phyloP scores from a whole-genome alignment of 2,888 invertebrate species.

The Melinaea marsaeus region DNA sequence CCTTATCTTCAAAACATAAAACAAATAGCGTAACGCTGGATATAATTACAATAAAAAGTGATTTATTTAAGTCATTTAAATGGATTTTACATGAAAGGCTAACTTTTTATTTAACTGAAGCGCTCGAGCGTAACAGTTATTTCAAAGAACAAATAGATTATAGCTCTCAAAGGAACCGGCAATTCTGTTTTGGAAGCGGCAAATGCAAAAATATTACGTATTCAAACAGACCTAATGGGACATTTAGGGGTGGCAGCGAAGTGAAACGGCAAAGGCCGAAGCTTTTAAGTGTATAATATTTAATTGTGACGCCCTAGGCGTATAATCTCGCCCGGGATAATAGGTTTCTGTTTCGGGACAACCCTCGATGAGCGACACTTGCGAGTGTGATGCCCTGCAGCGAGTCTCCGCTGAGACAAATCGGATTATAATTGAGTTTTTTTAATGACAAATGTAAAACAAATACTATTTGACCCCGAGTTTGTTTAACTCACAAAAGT shows the following conservation, averaged over 20 bases:
- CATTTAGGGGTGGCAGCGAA: slow-evolving; percentile 78
- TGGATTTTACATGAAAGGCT: slow-evolving; percentile 51
- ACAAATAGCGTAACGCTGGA: no score
- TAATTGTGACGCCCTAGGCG: slow-evolving; percentile 79
- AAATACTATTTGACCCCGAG: slow-evolving; percentile 25
- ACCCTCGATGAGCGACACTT: slow-evolving; percentile 74
- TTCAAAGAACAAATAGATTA: slow-evolving; percentile 78
- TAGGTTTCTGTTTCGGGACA: slow-evolving; percentile 78
- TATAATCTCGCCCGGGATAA: slow-evolving; percentile 79
- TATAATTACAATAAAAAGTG: neutral
- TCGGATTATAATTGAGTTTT: slow-evolving; percentile 74
- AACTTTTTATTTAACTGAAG: slow-evolving; percentile 65
- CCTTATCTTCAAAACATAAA: no score
- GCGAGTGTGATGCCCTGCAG: slow-evolving; percentile 71
- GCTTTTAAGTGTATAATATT: slow-evolving; percentile 79
- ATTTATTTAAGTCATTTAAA: slow-evolving; percentile 12
- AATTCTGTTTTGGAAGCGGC: slow-evolving; percentile 75
- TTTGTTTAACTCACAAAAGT: slow-evolving; percentile 23
- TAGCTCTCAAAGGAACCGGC: slow-evolving; percentile 76
- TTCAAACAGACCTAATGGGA: slow-evolving; percentile 78
- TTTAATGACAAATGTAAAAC: slow-evolving; percentile 57
- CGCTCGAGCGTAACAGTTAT: slow-evolving; percentile 74
- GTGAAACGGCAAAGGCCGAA: slow-evolving; percentile 78
- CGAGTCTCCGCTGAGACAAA: slow-evolving; percentile 70
- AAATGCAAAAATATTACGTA: slow-evolving; percentile 79